phyloP scores from a whole-genome alignment of 2,797 vertebrate species.

The Myotis findleyi region DNA sequence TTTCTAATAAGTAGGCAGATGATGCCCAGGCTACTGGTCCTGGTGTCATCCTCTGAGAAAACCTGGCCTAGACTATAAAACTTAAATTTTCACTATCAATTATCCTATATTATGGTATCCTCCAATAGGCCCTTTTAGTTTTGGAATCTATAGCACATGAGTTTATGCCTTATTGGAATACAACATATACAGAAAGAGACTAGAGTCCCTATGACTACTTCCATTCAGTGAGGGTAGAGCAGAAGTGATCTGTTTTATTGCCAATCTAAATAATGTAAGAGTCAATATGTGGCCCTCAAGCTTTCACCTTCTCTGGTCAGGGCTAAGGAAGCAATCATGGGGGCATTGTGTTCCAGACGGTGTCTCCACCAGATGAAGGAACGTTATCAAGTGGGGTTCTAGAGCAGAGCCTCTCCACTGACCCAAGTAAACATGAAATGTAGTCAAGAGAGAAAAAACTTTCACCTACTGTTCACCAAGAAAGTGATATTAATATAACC shows the following conservation, averaged over 20 bases:
- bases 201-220: neutral
- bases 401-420: neutral
- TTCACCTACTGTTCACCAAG: neutral
- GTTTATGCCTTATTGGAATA: neutral
- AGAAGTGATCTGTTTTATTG: neutral
- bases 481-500: neutral
- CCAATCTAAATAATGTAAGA: neutral
- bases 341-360: neutral
- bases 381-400: neutral
- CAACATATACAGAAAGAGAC: neutral
- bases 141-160: neutral
- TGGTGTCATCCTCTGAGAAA: neutral
- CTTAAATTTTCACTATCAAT: neutral
- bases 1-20: neutral
- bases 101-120: neutral
- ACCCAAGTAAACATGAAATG: neutral
- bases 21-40: neutral
- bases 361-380: neutral
- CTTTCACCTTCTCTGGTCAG: neutral
- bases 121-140: neutral
- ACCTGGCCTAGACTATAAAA: neutral
- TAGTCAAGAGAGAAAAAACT: neutral
- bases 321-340: neutral
- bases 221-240: neutral
- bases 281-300: accelerated